These are phyloP conservation scores for Phortica magna DNA, from an alignment of 2,888 invertebrate genomes.

Conservation along the genomic window DNA sequence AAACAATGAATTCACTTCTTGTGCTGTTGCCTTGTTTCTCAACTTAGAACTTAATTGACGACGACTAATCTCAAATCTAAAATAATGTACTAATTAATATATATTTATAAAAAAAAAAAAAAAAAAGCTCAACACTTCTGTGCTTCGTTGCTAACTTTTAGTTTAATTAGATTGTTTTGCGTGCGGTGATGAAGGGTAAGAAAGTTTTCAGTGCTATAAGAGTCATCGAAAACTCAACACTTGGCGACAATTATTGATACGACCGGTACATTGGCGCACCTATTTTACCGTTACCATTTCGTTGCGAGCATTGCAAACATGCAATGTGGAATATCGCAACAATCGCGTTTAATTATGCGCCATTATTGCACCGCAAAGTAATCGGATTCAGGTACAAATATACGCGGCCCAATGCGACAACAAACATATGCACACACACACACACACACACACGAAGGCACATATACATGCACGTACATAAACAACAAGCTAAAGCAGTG, in stretches of 20 bases:
- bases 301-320: background rate
- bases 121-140: no score
- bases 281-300: background rate
- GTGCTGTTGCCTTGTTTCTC: no score
- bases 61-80: no score
- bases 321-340: background rate
- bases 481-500: slow-evolving; percentile 1
- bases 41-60: no score
- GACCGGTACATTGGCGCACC: background rate
- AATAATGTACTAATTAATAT: no score
- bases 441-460: slow-evolving; percentile 1
- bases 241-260: background rate
- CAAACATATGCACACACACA: slow-evolving; percentile 27
- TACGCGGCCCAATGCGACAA: slow-evolving; percentile 32
- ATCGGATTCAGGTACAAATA: slow-evolving; percentile 47
- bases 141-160: no score
- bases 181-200: no score
- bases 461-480: background rate
- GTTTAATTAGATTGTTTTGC: no score
- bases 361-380: slow-evolving; percentile 54
- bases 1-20: no score
- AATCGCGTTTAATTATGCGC: slow-evolving; percentile 62
- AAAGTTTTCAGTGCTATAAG: background rate
- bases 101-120: no score
- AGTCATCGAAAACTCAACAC: background rate